These are phyloP conservation scores for Acromyrmex heyeri DNA, from an alignment of 1,140 invertebrate genomes.

Conservation along the genomic window DNA sequence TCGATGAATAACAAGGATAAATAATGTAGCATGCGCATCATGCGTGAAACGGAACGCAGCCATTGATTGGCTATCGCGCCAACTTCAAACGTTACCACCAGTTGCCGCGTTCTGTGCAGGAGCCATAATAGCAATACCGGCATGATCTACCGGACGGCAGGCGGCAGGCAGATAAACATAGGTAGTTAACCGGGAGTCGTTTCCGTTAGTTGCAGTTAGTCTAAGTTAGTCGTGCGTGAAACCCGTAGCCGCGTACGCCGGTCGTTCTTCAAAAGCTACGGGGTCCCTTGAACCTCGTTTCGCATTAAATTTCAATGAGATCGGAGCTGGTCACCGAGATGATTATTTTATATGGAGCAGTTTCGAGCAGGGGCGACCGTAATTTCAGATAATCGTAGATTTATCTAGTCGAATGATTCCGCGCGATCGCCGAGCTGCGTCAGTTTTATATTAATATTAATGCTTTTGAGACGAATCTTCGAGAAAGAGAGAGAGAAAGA, in stretches of 20 bases:
- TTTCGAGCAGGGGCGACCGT: constrained; percentile 22
- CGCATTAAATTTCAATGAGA: constrained; percentile 28
- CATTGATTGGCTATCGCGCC: too few species aligned
- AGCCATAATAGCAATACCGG: too few species aligned
- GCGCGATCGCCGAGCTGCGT: background rate
- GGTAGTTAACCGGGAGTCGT: too few species aligned
- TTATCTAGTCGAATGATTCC: constrained; percentile 30
- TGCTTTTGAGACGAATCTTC: constrained; percentile 4
- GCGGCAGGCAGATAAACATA: too few species aligned
- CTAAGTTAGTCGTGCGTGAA: constrained; percentile 62
- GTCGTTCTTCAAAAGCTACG: constrained; percentile 47
- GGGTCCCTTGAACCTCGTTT: constrained; percentile 73
- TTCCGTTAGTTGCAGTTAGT: too few species aligned
- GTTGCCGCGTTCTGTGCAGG: too few species aligned
- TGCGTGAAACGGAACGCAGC: too few species aligned
- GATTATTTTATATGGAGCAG: constrained; percentile 48
- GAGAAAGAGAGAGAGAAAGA: background rate
- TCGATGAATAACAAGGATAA: too few species aligned
- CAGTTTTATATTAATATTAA: constrained; percentile 31
- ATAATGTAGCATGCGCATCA: too few species aligned
- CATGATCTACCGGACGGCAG: too few species aligned
- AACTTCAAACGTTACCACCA: too few species aligned
- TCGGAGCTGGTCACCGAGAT: constrained; percentile 60
- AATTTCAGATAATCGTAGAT: constrained; percentile 39
- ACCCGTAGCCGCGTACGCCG: constrained; percentile 62